These are phyloP conservation scores for Borostomias antarcticus DNA, from an alignment of 2,797 vertebrate genomes.

Conservation along the genomic window DNA sequence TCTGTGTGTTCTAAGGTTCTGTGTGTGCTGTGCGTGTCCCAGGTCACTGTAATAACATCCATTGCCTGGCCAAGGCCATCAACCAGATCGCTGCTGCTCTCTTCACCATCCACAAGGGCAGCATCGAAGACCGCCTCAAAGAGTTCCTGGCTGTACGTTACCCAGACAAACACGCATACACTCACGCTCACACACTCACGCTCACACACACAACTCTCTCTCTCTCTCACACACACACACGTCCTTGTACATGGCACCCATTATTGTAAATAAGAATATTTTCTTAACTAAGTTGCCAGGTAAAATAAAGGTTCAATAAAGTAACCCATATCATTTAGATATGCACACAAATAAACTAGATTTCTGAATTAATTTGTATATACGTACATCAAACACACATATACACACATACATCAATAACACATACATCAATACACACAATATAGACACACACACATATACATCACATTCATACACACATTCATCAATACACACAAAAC, in stretches of 20 bases:
- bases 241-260: no score
- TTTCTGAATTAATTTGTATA: no score
- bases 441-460: no score
- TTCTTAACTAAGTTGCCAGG: no score
- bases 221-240: no score
- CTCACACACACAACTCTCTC: background rate
- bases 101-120: conserved; percentile 82
- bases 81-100: conserved; percentile 58
- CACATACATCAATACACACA: no score
- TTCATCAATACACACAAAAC: no score
- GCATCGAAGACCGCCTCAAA: conserved; percentile 98
- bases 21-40: conserved; percentile 35
- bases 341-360: no score
- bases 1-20: conserved; percentile 8
- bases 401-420: conserved; percentile 27
- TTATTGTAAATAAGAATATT: no score
- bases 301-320: no score
- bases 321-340: no score
- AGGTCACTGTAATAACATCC: conserved; percentile 22
- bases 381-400: background rate
- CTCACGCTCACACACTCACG: background rate
- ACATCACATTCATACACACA: no score
- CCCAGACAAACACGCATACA: background rate
- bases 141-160: conserved; percentile 95
- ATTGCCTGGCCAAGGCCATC: conserved; percentile 84